Conservation (phyloP, 2,888 invertebrate species). For the Tipula vernalis region DNA sequence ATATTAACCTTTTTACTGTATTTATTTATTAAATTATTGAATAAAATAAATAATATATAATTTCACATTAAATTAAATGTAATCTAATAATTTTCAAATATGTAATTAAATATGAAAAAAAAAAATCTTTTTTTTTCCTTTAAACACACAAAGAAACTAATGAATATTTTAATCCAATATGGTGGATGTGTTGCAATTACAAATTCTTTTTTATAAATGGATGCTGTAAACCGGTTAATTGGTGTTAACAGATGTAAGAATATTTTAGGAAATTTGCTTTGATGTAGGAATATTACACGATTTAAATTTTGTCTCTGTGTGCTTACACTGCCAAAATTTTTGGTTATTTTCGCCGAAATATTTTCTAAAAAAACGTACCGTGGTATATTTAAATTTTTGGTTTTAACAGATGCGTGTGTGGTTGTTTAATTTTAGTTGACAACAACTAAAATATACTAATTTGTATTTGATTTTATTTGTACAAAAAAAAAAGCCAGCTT, state of each 20-base stretch:
- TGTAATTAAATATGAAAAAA: conserved; percentile 5
- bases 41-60: conserved; percentile 4
- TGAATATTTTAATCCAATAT: conserved; percentile 6
- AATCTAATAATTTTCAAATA: neutral
- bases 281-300: neutral
- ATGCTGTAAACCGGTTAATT: neutral
- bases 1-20: neutral
- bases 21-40: neutral
- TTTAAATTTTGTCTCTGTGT: neutral
- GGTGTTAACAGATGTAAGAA: neutral
- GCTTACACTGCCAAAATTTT: neutral
- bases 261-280: neutral
- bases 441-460: neutral
- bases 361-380: neutral
- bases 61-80: conserved; percentile 4
- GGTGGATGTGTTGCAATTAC: conserved; percentile 5
- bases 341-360: neutral
- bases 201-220: neutral
- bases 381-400: neutral
- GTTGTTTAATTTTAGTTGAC: neutral
- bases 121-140: neutral
- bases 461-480: neutral
- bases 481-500: neutral
- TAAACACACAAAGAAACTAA: neutral
- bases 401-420: neutral